phyloP scores from a whole-genome alignment of 1,140 invertebrate species.

The Lordiphosa stackelbergi region DNA sequence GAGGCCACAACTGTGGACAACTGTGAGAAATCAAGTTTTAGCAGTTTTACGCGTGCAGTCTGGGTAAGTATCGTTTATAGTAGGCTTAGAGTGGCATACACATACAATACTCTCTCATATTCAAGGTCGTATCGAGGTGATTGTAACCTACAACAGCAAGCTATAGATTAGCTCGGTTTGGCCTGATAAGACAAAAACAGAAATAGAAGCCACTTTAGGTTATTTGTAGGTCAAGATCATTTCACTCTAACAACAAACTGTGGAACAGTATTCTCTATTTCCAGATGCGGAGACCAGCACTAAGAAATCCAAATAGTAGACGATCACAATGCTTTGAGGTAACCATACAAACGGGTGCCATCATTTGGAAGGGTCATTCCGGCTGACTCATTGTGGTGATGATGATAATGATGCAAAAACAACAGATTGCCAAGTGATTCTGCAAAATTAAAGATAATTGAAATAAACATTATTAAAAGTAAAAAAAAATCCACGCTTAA shows the following conservation, averaged over 20 bases:
- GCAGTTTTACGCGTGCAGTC: neutral
- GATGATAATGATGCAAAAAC: neutral
- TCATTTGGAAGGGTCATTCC: neutral
- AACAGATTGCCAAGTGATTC: too few relatives aligned
- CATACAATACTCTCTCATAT: constrained; percentile 3
- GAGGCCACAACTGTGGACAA: neutral
- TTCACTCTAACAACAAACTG: constrained; percentile 17
- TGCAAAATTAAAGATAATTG: too few relatives aligned
- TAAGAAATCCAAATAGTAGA: constrained; percentile 12
- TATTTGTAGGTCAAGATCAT: constrained; percentile 41
- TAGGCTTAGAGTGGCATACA: neutral
- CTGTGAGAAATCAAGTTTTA: neutral
- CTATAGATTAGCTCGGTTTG: constrained; percentile 23
- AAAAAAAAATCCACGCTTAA: too few relatives aligned
- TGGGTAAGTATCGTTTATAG: constrained; percentile 34
- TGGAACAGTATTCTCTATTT: constrained; percentile 18
- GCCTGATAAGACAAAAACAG: constrained; percentile 23
- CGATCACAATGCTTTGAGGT: neutral
- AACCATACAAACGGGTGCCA: constrained; percentile 4
- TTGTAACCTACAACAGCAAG: constrained; percentile 12
- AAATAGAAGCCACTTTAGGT: constrained; percentile 16
- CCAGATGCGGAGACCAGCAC: constrained; percentile 11
- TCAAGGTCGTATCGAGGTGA: constrained; percentile 60
- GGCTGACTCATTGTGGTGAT: neutral
- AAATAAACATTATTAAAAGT: too few relatives aligned